Conservation (phyloP, 2,113 vertebrate species). For the Melanerpes aurifrons region DNA sequence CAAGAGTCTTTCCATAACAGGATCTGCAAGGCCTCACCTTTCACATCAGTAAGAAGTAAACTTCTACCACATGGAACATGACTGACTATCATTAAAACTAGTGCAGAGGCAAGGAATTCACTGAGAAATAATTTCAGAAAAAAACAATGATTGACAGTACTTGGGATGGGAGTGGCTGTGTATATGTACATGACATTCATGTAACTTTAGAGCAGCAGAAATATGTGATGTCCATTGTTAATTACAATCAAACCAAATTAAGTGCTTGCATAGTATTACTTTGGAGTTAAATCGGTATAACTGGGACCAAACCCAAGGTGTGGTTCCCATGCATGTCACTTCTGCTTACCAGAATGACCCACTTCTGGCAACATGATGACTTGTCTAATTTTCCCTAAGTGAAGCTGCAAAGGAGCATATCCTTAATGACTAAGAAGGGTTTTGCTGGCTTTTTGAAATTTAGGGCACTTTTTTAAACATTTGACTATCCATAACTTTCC, state of each 20-base stretch:
- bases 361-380: rapidly evolving
- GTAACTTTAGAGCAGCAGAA: not conserved
- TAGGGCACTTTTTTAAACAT: not conserved
- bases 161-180: not conserved
- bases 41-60: not conserved
- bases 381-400: not conserved
- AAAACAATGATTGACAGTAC: not conserved
- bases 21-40: not conserved
- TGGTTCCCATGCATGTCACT: not conserved
- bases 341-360: not conserved
- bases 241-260: not conserved
- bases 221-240: not conserved
- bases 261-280: not conserved
- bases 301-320: not conserved
- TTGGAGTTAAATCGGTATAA: not conserved
- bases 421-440: not conserved
- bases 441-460: not conserved
- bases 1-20: not conserved
- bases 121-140: not conserved
- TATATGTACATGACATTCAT: not conserved
- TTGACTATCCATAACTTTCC: not conserved
- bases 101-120: not conserved
- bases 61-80: not conserved
- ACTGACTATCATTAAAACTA: not conserved
- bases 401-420: not conserved